Base-by-base conservation (phyloP, 2,113 vertebrate genomes). In the Ptychochromis oligacanthus region DNA sequence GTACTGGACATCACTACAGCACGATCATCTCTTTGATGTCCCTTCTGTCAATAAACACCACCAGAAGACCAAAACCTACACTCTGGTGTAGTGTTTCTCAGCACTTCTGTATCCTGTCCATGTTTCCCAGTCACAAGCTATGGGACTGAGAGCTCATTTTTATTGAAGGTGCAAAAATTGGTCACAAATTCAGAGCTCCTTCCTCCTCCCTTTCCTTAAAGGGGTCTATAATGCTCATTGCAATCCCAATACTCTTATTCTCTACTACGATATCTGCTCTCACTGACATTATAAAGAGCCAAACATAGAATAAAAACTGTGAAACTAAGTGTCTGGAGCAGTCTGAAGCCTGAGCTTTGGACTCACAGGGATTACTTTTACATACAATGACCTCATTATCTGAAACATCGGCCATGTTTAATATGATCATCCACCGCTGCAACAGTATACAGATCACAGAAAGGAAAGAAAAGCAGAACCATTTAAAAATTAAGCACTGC, bases 321-420 rank as follows among this genome's bases (percentile, higher is more conserved):
- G 22, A 49, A 70, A 49, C 17, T 72, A 31, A 1, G 2, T 52
- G 17, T 31, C 11, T 8, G 43, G 26, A 31, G 26, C 67, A 72
- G 67, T 52, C 46, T 72, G 67, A 72, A 70, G 28, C 24, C 43
- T 70, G 65, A 70, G 64, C 64, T 67, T 49, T 49, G 46, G 22
- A 67, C 40, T 67, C 64, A 18, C 22, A 18, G 10, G 10, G 24
- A 70, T 28, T 49, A 70, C 15, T 28, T 49, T 11, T 57, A 70
- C 15, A 49, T 31, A 31, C 10, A 11, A 28, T 52, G 49, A 52
- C 65, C 43, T 52, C 67, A 72, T 72, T 72, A 72, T 31, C 14
- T 54, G 26, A 72, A 72, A 52, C 26, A 31, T 18, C 28, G 46
- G 46, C 67, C 49, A 20, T 54, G 24, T 31, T 31, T 52, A 26